phyloP scores from a whole-genome alignment of 2,113 vertebrate species.

The Spizaetus ornatus region DNA sequence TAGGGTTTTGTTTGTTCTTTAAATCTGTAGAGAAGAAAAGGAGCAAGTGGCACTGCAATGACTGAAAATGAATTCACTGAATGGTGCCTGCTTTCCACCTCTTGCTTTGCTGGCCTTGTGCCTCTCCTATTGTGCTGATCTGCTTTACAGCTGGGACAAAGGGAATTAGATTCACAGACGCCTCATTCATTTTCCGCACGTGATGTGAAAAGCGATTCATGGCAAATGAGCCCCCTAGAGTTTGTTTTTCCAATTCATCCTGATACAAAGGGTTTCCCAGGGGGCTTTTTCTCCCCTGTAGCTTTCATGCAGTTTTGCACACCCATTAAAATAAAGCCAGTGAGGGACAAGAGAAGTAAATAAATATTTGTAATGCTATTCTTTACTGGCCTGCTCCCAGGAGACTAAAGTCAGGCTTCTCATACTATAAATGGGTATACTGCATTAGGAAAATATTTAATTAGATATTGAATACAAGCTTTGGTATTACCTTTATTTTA shows the following conservation, averaged over 20 bases:
- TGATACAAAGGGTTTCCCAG: conserved; percentile 2
- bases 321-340: conserved; percentile 18
- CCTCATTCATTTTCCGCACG: conserved; percentile 13
- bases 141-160: conserved; percentile 59
- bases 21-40: conserved; percentile 32
- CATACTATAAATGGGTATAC: not conserved
- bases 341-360: conserved; percentile 7
- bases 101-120: conserved; percentile 49
- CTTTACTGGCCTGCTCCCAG: conserved; percentile 24
- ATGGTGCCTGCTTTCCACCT: conserved; percentile 33
- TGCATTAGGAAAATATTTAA: conserved; percentile 26
- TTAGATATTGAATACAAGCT: not conserved
- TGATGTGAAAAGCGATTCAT: conserved; percentile 43
- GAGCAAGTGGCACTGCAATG: not conserved
- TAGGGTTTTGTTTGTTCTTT: conserved; percentile 29
- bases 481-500: not conserved
- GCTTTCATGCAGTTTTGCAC: conserved; percentile 4
- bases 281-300: not conserved
- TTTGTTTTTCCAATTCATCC: conserved; percentile 57
- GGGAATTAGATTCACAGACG: conserved; percentile 24
- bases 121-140: conserved; percentile 25
- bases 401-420: conserved; percentile 18
- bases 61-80: conserved; percentile 33
- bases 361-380: conserved; percentile 56
- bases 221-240: not conserved